A percentile compares a stretch with the other conserved stretches of the same genome.
phyloP scores from a whole-genome alignment of 2,888 invertebrate genomes.

The Alitta virens region DNA sequence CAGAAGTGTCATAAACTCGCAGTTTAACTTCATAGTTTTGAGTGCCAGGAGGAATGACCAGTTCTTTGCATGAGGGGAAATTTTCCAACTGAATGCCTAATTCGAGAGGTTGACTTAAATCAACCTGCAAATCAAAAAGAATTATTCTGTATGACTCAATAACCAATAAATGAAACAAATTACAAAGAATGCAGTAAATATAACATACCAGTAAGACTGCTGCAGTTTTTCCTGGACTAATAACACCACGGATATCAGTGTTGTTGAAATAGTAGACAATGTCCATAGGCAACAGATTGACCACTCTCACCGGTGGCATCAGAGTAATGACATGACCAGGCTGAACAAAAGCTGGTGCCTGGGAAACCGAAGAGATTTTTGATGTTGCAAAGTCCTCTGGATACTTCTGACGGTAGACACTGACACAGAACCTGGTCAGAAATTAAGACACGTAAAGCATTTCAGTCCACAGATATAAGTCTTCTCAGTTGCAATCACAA shows the following conservation, averaged over 20 bases:
- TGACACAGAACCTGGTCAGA: constrained; percentile 74
- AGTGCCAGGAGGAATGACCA: constrained; percentile 60
- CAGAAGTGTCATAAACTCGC: constrained; percentile 72
- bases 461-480: background rate
- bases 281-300: constrained; percentile 79
- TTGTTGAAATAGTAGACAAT: constrained; percentile 52
- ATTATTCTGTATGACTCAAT: no score
- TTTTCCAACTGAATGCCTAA: constrained; percentile 79
- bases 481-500: background rate
- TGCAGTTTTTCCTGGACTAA: constrained; percentile 59
- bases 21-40: constrained; percentile 67
- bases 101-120: constrained; percentile 69
- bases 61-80: constrained; percentile 71
- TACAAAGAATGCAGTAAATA: no score
- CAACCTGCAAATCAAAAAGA: constrained; percentile 64
- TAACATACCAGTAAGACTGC: constrained; percentile 46
- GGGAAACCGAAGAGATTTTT: constrained; percentile 12
- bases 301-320: constrained; percentile 77
- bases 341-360: constrained; percentile 54
- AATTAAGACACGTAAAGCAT: no score
- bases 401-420: constrained; percentile 77
- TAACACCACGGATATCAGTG: constrained; percentile 46
- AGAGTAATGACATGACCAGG: constrained; percentile 87
- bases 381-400: constrained; percentile 63
- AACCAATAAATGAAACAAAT: no score